Evolutionary conservation across 2,797 vertebrate species (phyloP), one percentile per base, ranked within the genome.

Genomic region (Hylomyscus alleni): DNA sequence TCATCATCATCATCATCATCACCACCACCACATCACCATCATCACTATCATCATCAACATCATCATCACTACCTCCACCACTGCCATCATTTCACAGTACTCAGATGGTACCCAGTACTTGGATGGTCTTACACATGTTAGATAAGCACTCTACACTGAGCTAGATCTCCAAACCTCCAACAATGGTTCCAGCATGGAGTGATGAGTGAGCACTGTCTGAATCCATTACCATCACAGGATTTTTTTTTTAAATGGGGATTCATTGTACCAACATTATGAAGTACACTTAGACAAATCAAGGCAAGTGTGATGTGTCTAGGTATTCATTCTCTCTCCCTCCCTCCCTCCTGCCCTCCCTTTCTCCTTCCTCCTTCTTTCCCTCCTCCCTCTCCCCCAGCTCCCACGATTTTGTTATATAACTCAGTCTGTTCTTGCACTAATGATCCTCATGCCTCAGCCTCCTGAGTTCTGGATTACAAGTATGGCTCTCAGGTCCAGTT

Each of bases 331-430:
- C 54, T 81, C 9, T 62, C 60, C 31, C 0, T 52, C 47, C 17
- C 20, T 24, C 1, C 37, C 22, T 19, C 19, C 31, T 11, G 3
- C 6, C 17, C 31, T 3, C 6, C 9, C 20, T 11, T 6, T 1
- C 3, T 24, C 13, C 0, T 19, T 31, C 40, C 20, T 22, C 4
- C 7, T 1, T 3, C 8, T 7, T 2, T 34, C 47, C 26, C 34
- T n/a, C 5, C 0, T 22, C 8, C 0, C 24, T 20, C n/a, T 10
- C 31, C 13, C 19, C 3, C 7, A n/a, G n/a, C n/a, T n/a, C 22
- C 9, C 10, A 88, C 10, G 40, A 75, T 44, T 3, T 76, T 47
- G 6, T 44, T 29, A 29, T 50, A 4, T 50, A 78, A 34, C 13
- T 76, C 73, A 62, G 31, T 75, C 88, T 77, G 44, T 6, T 44